Evolutionary conservation across 35 echinoderm and acorn worm species (phyloP).

Genomic region (Anneissia japonica): DNA sequence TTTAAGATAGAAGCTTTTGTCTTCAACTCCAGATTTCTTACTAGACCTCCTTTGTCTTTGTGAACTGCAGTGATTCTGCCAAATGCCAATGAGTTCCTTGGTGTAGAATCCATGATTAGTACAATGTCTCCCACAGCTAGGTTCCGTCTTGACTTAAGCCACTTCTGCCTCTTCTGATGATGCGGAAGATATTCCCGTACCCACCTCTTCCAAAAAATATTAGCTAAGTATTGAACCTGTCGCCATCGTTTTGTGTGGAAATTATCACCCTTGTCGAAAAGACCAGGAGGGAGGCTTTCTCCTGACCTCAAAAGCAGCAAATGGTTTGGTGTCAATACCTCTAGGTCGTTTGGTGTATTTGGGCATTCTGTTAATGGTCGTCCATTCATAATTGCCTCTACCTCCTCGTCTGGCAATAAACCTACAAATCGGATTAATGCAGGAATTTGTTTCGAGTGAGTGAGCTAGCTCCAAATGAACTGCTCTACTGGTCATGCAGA

Average conservation of each 20-base stretch:
- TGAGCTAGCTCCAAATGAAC: neutral
- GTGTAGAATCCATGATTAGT: neutral
- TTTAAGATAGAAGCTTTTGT: too few relatives aligned
- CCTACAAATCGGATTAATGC: neutral
- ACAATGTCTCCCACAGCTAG: neutral
- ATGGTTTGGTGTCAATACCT: too few relatives aligned
- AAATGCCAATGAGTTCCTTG: neutral
- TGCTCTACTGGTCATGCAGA: neutral
- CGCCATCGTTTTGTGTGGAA: neutral
- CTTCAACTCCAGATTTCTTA: too few relatives aligned
- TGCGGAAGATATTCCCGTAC: neutral
- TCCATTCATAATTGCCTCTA: constrained; percentile 25
- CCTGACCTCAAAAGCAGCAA: too few relatives aligned
- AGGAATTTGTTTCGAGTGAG: neutral
- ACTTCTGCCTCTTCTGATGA: neutral
- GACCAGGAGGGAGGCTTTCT: too few relatives aligned
- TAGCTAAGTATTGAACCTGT: constrained; percentile 27
- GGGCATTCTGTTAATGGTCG: too few relatives aligned
- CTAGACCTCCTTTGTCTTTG: too few relatives aligned
- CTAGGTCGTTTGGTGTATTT: too few relatives aligned
- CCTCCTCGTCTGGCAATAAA: constrained; percentile 7
- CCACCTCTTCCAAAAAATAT: constrained; percentile 1
- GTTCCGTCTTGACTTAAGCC: neutral
- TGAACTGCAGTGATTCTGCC: neutral
- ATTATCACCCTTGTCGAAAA: too few relatives aligned